Evolutionary conservation across 2,888 invertebrate species (phyloP), one percentile per base, ranked within the genome.

Genomic region (Lochmaea capreae): DNA sequence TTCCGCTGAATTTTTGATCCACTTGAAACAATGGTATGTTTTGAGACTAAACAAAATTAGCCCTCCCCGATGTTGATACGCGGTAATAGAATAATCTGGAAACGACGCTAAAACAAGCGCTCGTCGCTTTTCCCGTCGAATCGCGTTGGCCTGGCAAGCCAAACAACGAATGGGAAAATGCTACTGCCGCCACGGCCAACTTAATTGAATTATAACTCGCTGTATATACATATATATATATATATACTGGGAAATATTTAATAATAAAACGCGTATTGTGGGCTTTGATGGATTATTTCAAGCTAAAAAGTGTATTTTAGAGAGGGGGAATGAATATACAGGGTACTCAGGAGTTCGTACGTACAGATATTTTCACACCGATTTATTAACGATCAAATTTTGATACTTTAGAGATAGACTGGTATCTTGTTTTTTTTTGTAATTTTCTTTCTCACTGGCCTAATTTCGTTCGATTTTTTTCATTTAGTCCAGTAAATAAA

Each of bases 71-170:
- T 91, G 90, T 90, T 90, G 90, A 90, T 90, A 90, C 90, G 89
- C 89, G 89, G 90, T 91, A 91, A 91, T 91, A 91, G 91, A 91
- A 91, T 91, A 91, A 91, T 91, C 91, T 91, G 89, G 89, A 89
- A 88, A 87, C 79, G 80, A 79, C 79, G 80, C 77, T 80, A 80
- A 81, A 81, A 81, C 80, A 78, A 74, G 73, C 77, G 71, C 67
- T 14, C 61, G 65, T 22, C 70, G 68, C 78, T 74, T 71, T 71
- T 69, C 75, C 67, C 66, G 73, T 65, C 76, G 67, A 74, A 67
- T 73, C 75, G 72, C 74, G 61, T 74, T 61, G 73, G 71, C 72
- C 71, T 70, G 73, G 77, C 74, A 77, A 73, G 78, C 77, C 75
- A 79, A 79, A 79, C 80, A 80, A 79, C 80, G 81, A 81, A 81